phyloP scores from a whole-genome alignment of 2,113 vertebrate genomes.

The Stigmatopora nigra region DNA sequence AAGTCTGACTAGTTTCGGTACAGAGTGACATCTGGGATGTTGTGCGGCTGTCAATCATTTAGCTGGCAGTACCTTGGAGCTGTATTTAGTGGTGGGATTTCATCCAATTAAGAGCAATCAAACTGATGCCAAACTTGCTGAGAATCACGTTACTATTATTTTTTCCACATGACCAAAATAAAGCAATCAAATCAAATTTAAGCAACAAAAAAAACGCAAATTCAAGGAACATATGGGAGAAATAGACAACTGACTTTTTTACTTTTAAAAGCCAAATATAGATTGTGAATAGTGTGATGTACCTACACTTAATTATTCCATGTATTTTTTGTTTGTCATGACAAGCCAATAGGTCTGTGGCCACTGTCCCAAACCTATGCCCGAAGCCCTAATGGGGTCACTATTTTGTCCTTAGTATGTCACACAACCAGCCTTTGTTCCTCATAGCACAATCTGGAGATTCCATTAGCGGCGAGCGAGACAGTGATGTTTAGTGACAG shows the following conservation, averaged over 20 bases:
- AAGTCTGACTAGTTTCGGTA: slow-evolving; percentile 19
- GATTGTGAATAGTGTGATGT: background rate
- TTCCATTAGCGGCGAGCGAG: slow-evolving; percentile 66
- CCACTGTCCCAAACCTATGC: slow-evolving; percentile 50
- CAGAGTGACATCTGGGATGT: slow-evolving; percentile 20
- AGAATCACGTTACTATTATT: no score
- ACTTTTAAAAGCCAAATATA: no score
- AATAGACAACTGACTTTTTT: no score
- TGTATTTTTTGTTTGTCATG: slow-evolving; percentile 43
- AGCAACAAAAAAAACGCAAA: no score
- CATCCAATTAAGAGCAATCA: slow-evolving; percentile 28
- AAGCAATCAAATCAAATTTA: no score
- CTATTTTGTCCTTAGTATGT: slow-evolving; percentile 41
- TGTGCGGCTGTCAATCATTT: slow-evolving; percentile 31
- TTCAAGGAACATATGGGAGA: no score
- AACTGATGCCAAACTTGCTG: slow-evolving; percentile 23
- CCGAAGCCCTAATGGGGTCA: slow-evolving; percentile 54
- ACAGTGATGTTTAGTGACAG: slow-evolving; percentile 73
- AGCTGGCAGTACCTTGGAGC: slow-evolving; percentile 19
- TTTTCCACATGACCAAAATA: no score
- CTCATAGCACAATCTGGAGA: slow-evolving; percentile 66
- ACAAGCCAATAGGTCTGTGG: slow-evolving; percentile 48
- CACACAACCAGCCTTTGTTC: slow-evolving; percentile 58
- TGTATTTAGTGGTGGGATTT: slow-evolving; percentile 21
- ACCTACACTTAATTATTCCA: slow-evolving; percentile 47